Percentiles rank a stretch among this genome's conserved stretches.
phyloP scores from a whole-genome alignment of 2,797 vertebrate genomes.

The Parotocinclus haroldoi region DNA sequence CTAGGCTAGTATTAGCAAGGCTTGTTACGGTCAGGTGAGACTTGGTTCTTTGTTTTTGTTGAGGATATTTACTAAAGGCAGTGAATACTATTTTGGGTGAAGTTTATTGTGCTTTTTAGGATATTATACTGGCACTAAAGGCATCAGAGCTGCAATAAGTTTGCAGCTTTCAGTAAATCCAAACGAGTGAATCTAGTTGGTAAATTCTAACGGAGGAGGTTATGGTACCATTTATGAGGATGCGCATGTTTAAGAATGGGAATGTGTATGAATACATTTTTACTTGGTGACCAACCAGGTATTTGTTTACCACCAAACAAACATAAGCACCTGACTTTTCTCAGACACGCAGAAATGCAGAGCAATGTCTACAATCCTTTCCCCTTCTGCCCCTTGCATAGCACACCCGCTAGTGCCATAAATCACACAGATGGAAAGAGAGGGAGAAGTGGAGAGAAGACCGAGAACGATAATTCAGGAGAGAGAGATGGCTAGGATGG shows the following conservation, averaged over 20 bases:
- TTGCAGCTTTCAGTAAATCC: too few relatives aligned
- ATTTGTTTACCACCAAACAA: constrained; percentile 7
- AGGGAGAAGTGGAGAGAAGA: constrained; percentile 11
- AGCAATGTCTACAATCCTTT: constrained; percentile 29
- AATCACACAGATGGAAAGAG: constrained; percentile 44
- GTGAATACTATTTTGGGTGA: too few relatives aligned
- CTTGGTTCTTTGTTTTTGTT: too few relatives aligned
- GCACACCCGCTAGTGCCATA: constrained; percentile 50
- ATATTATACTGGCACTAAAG: too few relatives aligned
- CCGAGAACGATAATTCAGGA: neutral
- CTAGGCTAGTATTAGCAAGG: too few relatives aligned
- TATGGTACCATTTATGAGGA: too few relatives aligned
- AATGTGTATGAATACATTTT: constrained; percentile 17
- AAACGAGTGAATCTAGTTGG: too few relatives aligned
- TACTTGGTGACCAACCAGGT: constrained; percentile 11
- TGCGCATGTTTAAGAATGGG: neutral
- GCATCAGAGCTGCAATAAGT: too few relatives aligned
- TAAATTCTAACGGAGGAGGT: too few relatives aligned
- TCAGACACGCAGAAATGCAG: constrained; percentile 27
- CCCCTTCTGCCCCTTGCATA: constrained; percentile 31
- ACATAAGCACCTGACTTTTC: neutral
- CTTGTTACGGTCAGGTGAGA: too few relatives aligned
- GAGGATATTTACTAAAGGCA: too few relatives aligned
- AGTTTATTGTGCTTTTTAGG: too few relatives aligned
- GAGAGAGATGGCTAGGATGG: constrained; percentile 8